A percentile compares a stretch with the other conserved stretches of the same genome.
Evolutionary conservation across 1,140 invertebrate species (phyloP).

Genomic region (Meloidogyne exigua): DNA sequence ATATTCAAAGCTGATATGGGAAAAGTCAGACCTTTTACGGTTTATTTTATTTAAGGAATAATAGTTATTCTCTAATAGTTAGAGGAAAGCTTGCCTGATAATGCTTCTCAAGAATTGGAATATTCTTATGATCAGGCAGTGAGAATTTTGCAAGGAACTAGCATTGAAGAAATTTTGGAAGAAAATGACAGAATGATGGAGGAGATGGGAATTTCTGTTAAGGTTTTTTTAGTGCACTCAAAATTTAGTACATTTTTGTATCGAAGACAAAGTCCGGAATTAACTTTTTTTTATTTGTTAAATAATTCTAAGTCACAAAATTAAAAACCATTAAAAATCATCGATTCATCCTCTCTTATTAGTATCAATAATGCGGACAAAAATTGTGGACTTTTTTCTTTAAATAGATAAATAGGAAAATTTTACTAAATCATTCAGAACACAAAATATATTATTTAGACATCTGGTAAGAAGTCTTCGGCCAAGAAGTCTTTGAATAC

Average conservation of each 20-base stretch:
- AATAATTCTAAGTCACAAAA: too few relatives aligned
- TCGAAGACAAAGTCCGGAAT: too few relatives aligned
- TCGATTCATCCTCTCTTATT: too few relatives aligned
- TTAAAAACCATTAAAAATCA: too few relatives aligned
- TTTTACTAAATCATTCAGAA: too few relatives aligned
- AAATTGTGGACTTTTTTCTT: too few relatives aligned
- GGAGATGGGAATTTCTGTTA: neutral
- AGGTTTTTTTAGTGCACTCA: too few relatives aligned
- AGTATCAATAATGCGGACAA: too few relatives aligned
- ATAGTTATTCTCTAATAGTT: neutral
- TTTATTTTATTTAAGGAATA: conserved; percentile 1
- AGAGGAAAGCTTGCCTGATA: conserved; percentile 8
- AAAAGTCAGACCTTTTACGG: conserved; percentile 24
- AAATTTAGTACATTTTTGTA: too few relatives aligned
- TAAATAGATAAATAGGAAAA: too few relatives aligned
- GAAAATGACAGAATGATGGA: conserved; percentile 9
- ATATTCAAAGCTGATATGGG: conserved; percentile 25
- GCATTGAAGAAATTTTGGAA: conserved; percentile 18
- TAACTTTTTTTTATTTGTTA: too few relatives aligned
- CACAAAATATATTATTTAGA: too few relatives aligned
- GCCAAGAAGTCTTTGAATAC: conserved; percentile 11
- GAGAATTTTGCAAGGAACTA: conserved; percentile 10
- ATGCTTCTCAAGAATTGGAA: conserved; percentile 20
- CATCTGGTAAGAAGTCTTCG: neutral
- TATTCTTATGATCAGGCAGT: conserved; percentile 19